These are phyloP conservation scores for Malacoraja senta DNA, from an alignment of 2,797 vertebrate genomes.

Conservation along the genomic window DNA sequence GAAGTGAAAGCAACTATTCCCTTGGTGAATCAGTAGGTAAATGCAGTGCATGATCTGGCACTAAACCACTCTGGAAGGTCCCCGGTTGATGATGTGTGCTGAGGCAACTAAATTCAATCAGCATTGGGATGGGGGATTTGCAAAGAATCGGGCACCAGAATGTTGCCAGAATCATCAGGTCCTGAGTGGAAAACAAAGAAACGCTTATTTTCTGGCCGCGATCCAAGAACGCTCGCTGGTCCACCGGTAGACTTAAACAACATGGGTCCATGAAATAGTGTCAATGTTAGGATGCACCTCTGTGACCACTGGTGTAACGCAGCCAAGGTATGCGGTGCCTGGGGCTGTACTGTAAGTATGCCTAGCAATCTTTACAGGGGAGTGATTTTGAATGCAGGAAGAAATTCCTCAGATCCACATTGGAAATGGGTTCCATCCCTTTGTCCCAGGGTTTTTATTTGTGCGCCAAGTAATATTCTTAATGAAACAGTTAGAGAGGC, in stretches of 20 bases:
- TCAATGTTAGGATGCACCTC: not conserved
- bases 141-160: not conserved
- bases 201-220: not conserved
- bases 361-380: not conserved
- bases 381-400: not conserved
- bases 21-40: slow-evolving; percentile 28
- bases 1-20: slow-evolving; percentile 17
- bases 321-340: not conserved
- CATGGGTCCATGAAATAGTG: no score
- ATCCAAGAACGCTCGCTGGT: not conserved
- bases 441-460: not conserved
- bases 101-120: slow-evolving; percentile 22
- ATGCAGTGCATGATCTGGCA: slow-evolving; percentile 14
- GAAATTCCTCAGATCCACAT: not conserved
- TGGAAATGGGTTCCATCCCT: not conserved
- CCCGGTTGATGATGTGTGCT: not conserved
- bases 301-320: not conserved
- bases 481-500: no score
- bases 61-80: not conserved
- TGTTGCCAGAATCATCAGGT: not conserved
- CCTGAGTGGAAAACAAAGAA: not conserved
- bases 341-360: no score
- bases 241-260: not conserved
- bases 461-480: not conserved
- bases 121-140: not conserved